These are phyloP conservation scores for Pygoscelis adeliae DNA, from an alignment of 2,113 vertebrate species.

Conservation along the genomic window DNA sequence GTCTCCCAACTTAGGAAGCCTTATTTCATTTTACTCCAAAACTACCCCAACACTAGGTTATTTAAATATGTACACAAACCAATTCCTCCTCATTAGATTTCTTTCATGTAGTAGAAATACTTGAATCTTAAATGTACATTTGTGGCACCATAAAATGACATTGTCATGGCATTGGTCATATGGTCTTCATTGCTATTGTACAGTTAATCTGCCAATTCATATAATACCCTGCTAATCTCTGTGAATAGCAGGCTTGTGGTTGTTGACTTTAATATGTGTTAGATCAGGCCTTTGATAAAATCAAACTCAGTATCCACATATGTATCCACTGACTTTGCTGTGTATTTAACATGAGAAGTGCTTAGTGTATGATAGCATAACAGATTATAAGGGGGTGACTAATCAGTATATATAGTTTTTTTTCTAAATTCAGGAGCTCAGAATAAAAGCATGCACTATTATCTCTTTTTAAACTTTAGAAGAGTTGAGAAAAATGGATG, in stretches of 20 bases:
- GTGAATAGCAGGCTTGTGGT: neutral
- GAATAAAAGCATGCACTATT: neutral
- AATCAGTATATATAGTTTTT: neutral
- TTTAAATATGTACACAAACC: neutral
- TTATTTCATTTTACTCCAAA: neutral
- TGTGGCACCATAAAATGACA: neutral
- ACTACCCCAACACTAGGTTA: fast-evolving
- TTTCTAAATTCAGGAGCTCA: neutral
- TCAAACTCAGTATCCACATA: neutral
- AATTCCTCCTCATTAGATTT: neutral
- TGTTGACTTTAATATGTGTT: neutral
- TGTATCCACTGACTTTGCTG: neutral
- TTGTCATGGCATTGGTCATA: neutral
- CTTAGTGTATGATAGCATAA: neutral
- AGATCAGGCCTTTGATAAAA: neutral
- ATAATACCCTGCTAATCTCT: neutral
- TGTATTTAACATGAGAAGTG: neutral
- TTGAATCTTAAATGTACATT: neutral
- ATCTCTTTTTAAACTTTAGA: neutral
- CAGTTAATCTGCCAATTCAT: neutral
- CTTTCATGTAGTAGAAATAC: neutral
- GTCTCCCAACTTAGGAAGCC: neutral
- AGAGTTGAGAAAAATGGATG: neutral
- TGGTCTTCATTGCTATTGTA: neutral
- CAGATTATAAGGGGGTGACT: neutral